These are phyloP conservation scores for Drosophila differens DNA, from an alignment of 2,888 invertebrate species.

Conservation along the genomic window DNA sequence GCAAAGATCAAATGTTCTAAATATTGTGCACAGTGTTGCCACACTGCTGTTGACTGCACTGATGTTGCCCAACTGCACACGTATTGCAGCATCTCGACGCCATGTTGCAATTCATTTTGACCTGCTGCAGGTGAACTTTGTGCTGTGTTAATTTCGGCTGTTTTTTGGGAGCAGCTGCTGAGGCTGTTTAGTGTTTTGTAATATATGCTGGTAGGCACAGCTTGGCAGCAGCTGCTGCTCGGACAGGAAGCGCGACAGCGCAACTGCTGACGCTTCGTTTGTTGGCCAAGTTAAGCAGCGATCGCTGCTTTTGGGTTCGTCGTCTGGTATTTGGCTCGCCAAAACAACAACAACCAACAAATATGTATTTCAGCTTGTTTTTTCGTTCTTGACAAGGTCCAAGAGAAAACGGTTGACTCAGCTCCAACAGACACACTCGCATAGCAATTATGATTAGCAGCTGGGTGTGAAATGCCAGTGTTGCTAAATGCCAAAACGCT, in stretches of 20 bases:
- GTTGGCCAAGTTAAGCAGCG: conserved; percentile 36
- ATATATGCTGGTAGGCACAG: conserved; percentile 13
- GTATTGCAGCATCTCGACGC: conserved; percentile 42
- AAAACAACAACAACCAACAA: conserved; percentile 13
- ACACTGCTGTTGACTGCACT: conserved; percentile 8
- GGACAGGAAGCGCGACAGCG: conserved; percentile 57
- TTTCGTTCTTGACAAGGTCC: conserved; percentile 58
- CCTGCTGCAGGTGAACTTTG: conserved; percentile 66
- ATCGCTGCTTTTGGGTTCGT: conserved; percentile 29
- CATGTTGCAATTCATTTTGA: conserved; percentile 47
- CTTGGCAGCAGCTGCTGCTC: conserved; percentile 53
- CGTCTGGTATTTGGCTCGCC: conserved; percentile 34
- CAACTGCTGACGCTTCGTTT: conserved; percentile 57
- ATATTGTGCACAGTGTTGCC: conserved; percentile 37
- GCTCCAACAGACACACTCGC: conserved; percentile 28
- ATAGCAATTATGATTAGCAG: conserved; percentile 56
- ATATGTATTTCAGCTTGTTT: conserved; percentile 11
- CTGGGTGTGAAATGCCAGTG: conserved; percentile 44
- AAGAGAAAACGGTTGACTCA: conserved; percentile 64
- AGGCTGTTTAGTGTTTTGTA: conserved; percentile 29
- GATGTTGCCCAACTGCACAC: conserved; percentile 38
- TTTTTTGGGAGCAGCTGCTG: conserved; percentile 22
- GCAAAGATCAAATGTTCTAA: conserved; percentile 55
- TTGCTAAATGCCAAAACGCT: conserved; percentile 31
- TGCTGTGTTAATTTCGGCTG: conserved; percentile 31